These are phyloP conservation scores for Paramormyrops hopkinsi DNA, from an alignment of 2,797 vertebrate genomes.

Conservation along the genomic window DNA sequence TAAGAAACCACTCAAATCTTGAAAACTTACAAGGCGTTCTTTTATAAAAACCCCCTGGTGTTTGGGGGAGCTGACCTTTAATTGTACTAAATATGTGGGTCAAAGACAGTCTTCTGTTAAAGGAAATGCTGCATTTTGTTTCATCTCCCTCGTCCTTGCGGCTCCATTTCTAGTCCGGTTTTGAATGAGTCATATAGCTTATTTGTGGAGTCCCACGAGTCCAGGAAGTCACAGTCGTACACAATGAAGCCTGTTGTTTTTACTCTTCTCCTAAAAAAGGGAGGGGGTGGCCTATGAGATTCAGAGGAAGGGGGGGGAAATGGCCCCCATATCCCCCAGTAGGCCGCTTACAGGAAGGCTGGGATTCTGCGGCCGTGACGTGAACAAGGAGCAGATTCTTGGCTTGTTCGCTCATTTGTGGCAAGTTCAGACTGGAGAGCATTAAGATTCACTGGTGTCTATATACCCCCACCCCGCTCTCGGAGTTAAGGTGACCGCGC, in stretches of 20 bases:
- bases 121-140: slow-evolving; percentile 25
- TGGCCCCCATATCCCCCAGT: slow-evolving; percentile 13
- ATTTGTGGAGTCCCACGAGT: slow-evolving; percentile 42
- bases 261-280: slow-evolving; percentile 41
- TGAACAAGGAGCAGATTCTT: neutral
- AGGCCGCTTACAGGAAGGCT: slow-evolving; percentile 17
- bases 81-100: neutral
- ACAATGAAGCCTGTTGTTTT: slow-evolving; percentile 57
- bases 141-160: slow-evolving; percentile 36
- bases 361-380: neutral
- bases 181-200: slow-evolving; percentile 36
- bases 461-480: neutral
- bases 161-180: slow-evolving; percentile 38
- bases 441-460: neutral
- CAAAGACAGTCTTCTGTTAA: slow-evolving; percentile 19
- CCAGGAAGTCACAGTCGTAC: slow-evolving; percentile 49
- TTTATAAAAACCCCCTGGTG: neutral
- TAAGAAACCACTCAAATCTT: neutral
- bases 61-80: neutral
- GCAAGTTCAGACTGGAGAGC: neutral
- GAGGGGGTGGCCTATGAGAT: slow-evolving; percentile 25
- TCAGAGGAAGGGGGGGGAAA: slow-evolving; percentile 20
- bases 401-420: neutral
- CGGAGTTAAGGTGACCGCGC: neutral
- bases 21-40: neutral